phyloP scores from a whole-genome alignment of 2,888 invertebrate genomes.

The Cryptocheilus praepositus region DNA sequence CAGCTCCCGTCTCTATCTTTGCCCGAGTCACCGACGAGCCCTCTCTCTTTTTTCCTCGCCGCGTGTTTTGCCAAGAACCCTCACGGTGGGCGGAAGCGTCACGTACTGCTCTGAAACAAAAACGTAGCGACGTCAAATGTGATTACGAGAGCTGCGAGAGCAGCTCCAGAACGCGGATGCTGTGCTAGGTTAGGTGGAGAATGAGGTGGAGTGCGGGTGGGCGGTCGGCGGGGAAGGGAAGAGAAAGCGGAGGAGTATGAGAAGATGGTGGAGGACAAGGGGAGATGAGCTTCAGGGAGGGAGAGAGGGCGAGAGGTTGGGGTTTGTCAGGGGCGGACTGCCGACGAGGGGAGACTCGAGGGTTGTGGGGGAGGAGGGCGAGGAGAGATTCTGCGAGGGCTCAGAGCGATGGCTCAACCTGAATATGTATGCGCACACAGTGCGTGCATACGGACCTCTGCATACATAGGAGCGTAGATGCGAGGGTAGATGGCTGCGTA shows the following conservation, averaged over 20 bases:
- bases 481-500: constrained; percentile 3
- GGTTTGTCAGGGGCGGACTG: constrained; percentile 56
- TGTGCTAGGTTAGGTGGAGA: constrained; percentile 62
- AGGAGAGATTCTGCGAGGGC: constrained; percentile 56
- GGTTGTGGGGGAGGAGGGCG: constrained; percentile 70
- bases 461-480: constrained; percentile 16
- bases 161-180: constrained; percentile 73
- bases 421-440: constrained; percentile 23
- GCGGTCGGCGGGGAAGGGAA: constrained; percentile 30
- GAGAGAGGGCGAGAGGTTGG: constrained; percentile 57
- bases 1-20: constrained; percentile 22
- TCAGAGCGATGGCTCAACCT: constrained; percentile 60
- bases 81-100: constrained; percentile 69
- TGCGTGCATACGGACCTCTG: constrained; percentile 29
- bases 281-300: constrained; percentile 28
- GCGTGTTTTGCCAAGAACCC: constrained; percentile 65
- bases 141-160: constrained; percentile 73
- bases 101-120: constrained; percentile 74
- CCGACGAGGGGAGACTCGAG: constrained; percentile 68
- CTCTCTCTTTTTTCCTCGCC: constrained; percentile 52
- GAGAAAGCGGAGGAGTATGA: constrained; percentile 21
- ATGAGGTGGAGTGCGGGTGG: constrained; percentile 24
- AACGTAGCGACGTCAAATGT: constrained; percentile 74
- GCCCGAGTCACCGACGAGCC: constrained; percentile 29
- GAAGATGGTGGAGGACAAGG: constrained; percentile 1